These are phyloP conservation scores for Amphipoea lucens DNA, from an alignment of 2,888 invertebrate species.

Conservation along the genomic window DNA sequence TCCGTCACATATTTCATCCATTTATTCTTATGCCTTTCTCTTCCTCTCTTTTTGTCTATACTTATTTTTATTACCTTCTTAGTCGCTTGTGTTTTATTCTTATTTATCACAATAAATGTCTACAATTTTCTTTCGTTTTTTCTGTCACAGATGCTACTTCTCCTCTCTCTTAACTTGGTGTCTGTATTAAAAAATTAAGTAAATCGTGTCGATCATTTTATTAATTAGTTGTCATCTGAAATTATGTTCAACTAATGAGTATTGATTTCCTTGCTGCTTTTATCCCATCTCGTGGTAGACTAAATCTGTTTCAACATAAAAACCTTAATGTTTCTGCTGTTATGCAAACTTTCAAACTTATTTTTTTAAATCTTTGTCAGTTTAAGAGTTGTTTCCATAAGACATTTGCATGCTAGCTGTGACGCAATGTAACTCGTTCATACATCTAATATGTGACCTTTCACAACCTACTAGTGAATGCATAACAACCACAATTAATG, in stretches of 20 bases:
- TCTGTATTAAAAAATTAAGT: not conserved
- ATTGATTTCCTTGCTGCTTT: not conserved
- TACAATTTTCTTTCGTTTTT: not conserved
- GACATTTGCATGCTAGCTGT: not conserved
- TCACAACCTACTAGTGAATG: not conserved
- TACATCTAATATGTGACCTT: constrained; percentile 20
- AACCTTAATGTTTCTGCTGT: not conserved
- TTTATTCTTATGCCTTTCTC: not conserved
- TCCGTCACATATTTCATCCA: not conserved
- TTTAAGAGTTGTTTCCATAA: too few relatives aligned
- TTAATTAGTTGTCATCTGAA: not conserved
- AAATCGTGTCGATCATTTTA: not conserved
- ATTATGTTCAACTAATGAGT: not conserved
- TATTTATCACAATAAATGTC: not conserved
- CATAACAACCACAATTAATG: not conserved
- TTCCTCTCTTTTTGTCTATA: not conserved
- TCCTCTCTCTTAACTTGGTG: not conserved
- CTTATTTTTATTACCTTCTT: not conserved
- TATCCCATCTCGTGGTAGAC: not conserved
- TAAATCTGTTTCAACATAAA: not conserved
- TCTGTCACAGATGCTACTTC: not conserved
- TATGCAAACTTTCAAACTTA: not conserved
- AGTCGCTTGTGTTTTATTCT: too few relatives aligned
- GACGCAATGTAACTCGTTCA: not conserved
- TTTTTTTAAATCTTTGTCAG: not conserved